These are phyloP conservation scores for Ostrea edulis DNA, from an alignment of 1,140 invertebrate genomes.

Conservation along the genomic window DNA sequence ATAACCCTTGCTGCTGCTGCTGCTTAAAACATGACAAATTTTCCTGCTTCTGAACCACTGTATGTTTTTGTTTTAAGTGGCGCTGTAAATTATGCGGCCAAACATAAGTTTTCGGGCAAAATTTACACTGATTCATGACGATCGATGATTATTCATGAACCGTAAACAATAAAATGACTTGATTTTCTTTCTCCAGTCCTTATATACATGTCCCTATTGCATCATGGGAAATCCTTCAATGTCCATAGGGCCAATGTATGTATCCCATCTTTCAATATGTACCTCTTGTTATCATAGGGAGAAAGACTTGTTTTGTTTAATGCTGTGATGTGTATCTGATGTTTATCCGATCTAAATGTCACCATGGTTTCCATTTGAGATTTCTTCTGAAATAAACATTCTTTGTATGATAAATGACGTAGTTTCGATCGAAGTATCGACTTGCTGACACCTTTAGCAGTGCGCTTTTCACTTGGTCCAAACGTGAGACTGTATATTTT, in stretches of 20 bases:
- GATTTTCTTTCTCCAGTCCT: neutral
- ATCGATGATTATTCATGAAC: neutral
- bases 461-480: no score
- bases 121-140: slow-evolving; percentile 15
- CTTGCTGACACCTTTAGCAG: slow-evolving; percentile 25
- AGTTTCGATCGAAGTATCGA: no score
- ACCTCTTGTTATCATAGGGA: slow-evolving; percentile 50
- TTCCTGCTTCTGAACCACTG: neutral
- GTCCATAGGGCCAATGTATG: no score
- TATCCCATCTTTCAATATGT: slow-evolving; percentile 43
- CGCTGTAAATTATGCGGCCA: slow-evolving; percentile 33
- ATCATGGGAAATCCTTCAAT: slow-evolving; percentile 34
- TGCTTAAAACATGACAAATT: no score
- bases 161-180: neutral
- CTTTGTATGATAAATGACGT: no score
- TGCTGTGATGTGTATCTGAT: slow-evolving; percentile 53
- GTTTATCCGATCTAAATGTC: neutral
- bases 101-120: neutral
- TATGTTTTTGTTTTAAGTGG: slow-evolving; percentile 12
- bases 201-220: neutral
- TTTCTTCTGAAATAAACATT: no score
- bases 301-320: slow-evolving; percentile 48
- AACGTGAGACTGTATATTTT: no score
- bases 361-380: no score
- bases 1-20: neutral